Conservation (phyloP, 1,140 invertebrate genomes). For the Leguminivora glycinivorella region DNA sequence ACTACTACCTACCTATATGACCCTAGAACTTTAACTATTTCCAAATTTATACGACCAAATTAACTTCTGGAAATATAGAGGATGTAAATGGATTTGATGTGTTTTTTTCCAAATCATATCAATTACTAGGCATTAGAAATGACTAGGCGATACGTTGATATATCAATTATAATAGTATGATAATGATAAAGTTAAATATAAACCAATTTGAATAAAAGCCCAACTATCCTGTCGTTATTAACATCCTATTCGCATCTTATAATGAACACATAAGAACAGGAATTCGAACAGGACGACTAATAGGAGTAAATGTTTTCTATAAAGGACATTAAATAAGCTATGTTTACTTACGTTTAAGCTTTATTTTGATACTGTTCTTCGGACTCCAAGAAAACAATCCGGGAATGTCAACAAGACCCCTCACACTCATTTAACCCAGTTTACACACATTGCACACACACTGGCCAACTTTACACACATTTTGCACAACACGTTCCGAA, state of each 20-base stretch:
- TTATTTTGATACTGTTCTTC: slow-evolving; percentile 74
- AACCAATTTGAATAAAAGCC: neutral
- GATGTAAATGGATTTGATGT: too few relatives aligned
- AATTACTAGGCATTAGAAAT: neutral
- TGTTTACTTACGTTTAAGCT: slow-evolving; percentile 71
- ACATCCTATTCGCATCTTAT: neutral
- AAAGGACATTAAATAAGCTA: too few relatives aligned
- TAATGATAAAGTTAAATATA: neutral
- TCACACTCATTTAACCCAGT: slow-evolving; percentile 71
- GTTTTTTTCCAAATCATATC: neutral
- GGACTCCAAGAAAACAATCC: slow-evolving; percentile 72
- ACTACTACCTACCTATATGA: too few relatives aligned
- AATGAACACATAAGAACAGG: neutral
- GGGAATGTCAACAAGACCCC: slow-evolving; percentile 66
- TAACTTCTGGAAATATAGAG: too few relatives aligned
- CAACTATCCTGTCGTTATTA: too few relatives aligned
- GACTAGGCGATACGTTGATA: too few relatives aligned
- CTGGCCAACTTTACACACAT: slow-evolving; percentile 32
- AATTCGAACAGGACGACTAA: too few relatives aligned
- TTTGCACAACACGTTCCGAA: slow-evolving; percentile 35
- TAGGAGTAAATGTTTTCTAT: too few relatives aligned
- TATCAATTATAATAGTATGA: too few relatives aligned
- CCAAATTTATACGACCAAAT: too few relatives aligned
- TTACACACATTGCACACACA: slow-evolving; percentile 57
- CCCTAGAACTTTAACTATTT: too few relatives aligned